Conservation (phyloP, 2,797 vertebrate species). For the Mallotus villosus region DNA sequence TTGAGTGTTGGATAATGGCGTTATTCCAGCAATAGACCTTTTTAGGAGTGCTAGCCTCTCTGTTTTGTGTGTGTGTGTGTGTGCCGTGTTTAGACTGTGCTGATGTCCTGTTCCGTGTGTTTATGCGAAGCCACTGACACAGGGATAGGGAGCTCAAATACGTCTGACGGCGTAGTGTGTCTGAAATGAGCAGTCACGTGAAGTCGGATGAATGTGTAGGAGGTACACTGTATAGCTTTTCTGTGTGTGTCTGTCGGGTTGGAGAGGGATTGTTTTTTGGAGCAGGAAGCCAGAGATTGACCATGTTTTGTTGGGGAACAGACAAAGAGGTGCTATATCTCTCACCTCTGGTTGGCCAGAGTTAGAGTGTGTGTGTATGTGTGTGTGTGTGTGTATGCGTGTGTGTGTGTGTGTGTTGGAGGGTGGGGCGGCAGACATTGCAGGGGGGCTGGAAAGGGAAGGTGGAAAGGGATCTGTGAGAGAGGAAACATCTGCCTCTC, state of each 20-base stretch:
- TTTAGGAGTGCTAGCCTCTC: constrained; percentile 59
- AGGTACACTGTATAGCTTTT: no score
- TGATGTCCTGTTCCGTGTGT: constrained; percentile 54
- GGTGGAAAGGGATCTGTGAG: constrained; percentile 25
- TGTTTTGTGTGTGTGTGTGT: constrained; percentile 13
- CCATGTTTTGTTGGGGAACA: no score
- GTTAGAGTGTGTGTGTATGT: constrained; percentile 29
- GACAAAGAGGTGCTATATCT: not conserved
- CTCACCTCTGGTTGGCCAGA: no score
- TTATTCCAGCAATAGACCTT: constrained; percentile 55
- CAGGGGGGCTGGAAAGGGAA: constrained; percentile 24
- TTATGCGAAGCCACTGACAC: constrained; percentile 56
- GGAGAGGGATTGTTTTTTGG: no score
- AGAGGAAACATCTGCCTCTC: constrained; percentile 66
- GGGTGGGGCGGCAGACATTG: constrained; percentile 9
- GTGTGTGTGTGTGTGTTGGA: constrained; percentile 2
- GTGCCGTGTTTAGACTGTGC: constrained; percentile 60
- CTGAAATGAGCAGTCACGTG: not conserved
- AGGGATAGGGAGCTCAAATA: constrained; percentile 50
- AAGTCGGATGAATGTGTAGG: no score
- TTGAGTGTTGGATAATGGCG: constrained; percentile 48
- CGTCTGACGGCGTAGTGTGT: constrained; percentile 33
- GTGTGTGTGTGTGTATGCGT: constrained; percentile 12
- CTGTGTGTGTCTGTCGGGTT: constrained; percentile 4
- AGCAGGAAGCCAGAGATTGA: no score